These are phyloP conservation scores for Gymnothorax reevesii DNA, from an alignment of 2,797 vertebrate species.

Conservation along the genomic window DNA sequence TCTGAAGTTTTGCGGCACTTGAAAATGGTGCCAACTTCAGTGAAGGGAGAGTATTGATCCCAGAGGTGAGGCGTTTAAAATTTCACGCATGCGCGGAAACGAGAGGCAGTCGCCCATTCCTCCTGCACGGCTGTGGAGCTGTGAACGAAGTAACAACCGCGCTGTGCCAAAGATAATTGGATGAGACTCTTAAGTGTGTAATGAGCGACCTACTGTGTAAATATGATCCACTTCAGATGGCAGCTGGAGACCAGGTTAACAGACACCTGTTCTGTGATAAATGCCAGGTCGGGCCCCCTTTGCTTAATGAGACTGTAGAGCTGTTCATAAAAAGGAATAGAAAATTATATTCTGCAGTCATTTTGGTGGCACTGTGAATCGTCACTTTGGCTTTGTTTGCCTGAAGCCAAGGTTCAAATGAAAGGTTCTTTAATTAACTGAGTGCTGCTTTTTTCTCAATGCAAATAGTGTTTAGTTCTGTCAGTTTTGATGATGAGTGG, in stretches of 20 bases:
- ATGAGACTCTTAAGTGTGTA: constrained; percentile 49
- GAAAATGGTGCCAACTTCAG: neutral
- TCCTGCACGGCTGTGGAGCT: neutral
- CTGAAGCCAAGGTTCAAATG: neutral
- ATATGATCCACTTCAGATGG: constrained; percentile 45
- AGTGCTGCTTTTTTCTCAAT: neutral
- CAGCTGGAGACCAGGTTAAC: constrained; percentile 38
- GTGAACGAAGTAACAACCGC: constrained; percentile 14
- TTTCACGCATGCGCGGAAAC: neutral
- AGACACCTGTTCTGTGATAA: constrained; percentile 42
- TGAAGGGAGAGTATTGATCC: neutral
- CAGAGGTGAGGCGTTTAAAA: neutral
- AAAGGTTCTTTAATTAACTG: neutral
- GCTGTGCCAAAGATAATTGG: constrained; percentile 38
- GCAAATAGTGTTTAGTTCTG: neutral
- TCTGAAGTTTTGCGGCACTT: neutral
- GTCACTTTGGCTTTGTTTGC: neutral
- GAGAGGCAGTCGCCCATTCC: neutral
- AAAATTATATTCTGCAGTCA: neutral
- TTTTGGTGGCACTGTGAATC: neutral
- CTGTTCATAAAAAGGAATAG: neutral
- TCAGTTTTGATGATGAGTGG: neutral
- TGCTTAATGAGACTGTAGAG: neutral
- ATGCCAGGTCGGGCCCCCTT: neutral
- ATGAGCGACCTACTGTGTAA: constrained; percentile 44